Base-by-base conservation (phyloP, 2,797 vertebrate species). In the Botia almorhae region DNA sequence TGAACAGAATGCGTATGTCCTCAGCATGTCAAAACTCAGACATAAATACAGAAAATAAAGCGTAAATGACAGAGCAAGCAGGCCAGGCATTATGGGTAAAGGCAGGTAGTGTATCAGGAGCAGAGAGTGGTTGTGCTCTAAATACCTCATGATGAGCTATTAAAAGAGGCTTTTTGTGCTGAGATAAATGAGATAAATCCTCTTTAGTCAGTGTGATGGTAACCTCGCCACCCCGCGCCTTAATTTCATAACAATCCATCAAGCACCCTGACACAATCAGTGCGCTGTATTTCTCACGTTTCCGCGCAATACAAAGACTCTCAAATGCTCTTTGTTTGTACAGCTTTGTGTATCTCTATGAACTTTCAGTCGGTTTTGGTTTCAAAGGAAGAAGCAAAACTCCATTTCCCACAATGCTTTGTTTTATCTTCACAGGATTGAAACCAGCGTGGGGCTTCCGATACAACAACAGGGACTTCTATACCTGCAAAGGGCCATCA, bases 111-210 rank as follows among this genome's bases (percentile, higher is more conserved):
- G 82, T 73, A 82, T 85, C 80, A 82, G 83, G 76, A 85, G 70
- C 82, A n/a, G 55, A 81, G 84, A 84, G 84, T 87, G 84, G 84
- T 81, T 71, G 78, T 85, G 78, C 84, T 84, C 80, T 84, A 85
- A 87, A 84, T 82, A 83, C 76, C 70, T n/a, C 81, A 83, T 82
- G 84, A 86, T 84, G 85, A 79, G 84, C 85, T 84, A 88, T 87
- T 87, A 86, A 82, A 76, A 82, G 82, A 82, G 78, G 83, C 83
- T 78, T 87, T 85, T 86, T 85, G 78, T 82, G 83, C 85, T 83
- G 84, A 89, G 85, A 60, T 86, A 89, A 89, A n/a, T n/a, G n/a
- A n/a, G n/a, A 92, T 90, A 92, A 92, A 92, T 92, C 90, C 90
- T 85, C 72, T 90, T 92, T 90, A 88, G 88, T 81, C 88, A 83